Conservation (phyloP, 2,888 invertebrate genomes). For the Ophioninae sp. region DNA sequence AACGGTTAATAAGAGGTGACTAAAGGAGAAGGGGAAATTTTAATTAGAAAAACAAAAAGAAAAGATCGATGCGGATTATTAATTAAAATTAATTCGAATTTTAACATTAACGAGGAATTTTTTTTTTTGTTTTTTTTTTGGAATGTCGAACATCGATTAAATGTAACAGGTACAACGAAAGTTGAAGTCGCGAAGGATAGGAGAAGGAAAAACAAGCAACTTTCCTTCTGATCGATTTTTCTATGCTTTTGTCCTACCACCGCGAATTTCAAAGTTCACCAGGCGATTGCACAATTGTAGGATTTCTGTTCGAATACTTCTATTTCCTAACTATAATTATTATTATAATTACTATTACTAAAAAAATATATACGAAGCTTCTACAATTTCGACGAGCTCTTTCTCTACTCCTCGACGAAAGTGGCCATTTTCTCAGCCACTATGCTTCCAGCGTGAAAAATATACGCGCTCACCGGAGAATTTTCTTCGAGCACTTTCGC, state of each 20-base stretch:
- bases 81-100: neutral
- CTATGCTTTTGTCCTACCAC: constrained; percentile 8
- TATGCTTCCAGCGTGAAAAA: neutral
- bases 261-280: constrained; percentile 6
- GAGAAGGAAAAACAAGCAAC: neutral
- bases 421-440: neutral
- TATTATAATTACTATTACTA: neutral
- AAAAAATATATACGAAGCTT: neutral
- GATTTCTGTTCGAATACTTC: neutral
- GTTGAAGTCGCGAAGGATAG: neutral
- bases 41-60: constrained; percentile 3
- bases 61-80: neutral
- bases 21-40: neutral
- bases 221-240: neutral
- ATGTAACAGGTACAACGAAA: constrained; percentile 11
- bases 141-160: constrained; percentile 22
- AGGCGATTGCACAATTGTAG: neutral
- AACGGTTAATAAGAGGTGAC: too few relatives aligned
- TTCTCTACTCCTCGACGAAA: neutral
- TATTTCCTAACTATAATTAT: too few relatives aligned
- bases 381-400: neutral
- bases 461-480: constrained; percentile 12
- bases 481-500: constrained; percentile 17
- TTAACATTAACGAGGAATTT: neutral
- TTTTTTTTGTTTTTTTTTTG: constrained; percentile 26